These are phyloP conservation scores for Steatocranus sp. DNA, from an alignment of 2,797 vertebrate species.

Conservation along the genomic window DNA sequence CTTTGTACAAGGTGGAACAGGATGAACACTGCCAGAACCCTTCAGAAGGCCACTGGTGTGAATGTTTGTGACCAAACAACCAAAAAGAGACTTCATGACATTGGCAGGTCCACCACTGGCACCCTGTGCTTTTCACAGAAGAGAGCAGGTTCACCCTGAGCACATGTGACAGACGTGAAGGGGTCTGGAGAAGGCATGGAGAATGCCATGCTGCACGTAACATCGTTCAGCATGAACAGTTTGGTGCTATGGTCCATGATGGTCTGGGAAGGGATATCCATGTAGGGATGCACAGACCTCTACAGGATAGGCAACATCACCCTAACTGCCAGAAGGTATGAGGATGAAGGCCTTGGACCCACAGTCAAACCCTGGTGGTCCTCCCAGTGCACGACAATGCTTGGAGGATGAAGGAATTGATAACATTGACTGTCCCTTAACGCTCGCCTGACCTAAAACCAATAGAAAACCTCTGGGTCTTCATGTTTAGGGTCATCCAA, in stretches of 20 bases:
- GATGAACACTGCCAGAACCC: neutral
- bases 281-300: too few species aligned
- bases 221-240: neutral
- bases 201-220: rapidly evolving
- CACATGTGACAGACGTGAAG: neutral
- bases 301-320: neutral
- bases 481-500: neutral
- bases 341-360: neutral
- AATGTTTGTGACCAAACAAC: neutral
- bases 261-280: neutral
- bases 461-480: neutral
- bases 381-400: rapidly evolving
- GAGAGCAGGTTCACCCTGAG: rapidly evolving
- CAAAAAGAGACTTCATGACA: neutral
- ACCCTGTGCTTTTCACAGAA: neutral
- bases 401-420: neutral
- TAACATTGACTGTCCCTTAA: neutral
- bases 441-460: rapidly evolving
- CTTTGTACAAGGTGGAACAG: neutral
- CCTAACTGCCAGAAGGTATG: neutral
- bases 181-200: rapidly evolving
- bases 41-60: neutral
- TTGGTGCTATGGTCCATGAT: neutral
- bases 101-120: neutral
- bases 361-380: rapidly evolving